A percentile compares a stretch with the other conserved stretches of the same genome.
Evolutionary conservation across 2,113 vertebrate genomes (phyloP).

Genomic region (Seriola rivoliana): DNA sequence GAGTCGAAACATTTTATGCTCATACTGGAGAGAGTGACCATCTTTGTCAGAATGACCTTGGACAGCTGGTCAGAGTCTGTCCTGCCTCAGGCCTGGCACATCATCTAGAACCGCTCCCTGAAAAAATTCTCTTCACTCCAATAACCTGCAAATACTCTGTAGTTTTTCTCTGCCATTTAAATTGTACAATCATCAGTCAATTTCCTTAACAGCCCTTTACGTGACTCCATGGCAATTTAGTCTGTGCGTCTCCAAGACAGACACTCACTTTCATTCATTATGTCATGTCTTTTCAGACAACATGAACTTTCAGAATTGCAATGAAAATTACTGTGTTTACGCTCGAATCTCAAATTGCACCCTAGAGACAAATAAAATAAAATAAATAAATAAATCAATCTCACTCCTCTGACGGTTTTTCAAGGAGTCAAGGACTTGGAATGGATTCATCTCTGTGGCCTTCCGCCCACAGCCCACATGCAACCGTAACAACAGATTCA

Average conservation of each 20-base stretch:
- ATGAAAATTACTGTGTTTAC: slow-evolving; percentile 72
- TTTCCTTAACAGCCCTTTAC: slow-evolving; percentile 53
- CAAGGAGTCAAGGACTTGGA: slow-evolving; percentile 50
- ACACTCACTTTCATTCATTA: slow-evolving; percentile 64
- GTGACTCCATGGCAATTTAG: slow-evolving; percentile 56
- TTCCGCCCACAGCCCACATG: background rate
- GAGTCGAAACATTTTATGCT: background rate
- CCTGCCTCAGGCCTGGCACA: background rate
- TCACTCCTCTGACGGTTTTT: slow-evolving; percentile 61
- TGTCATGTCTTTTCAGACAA: slow-evolving; percentile 49
- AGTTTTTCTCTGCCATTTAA: slow-evolving; percentile 43
- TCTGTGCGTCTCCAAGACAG: slow-evolving; percentile 19
- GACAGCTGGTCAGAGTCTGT: background rate
- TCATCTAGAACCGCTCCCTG: slow-evolving; percentile 1
- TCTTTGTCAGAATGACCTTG: background rate
- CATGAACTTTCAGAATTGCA: slow-evolving; percentile 54
- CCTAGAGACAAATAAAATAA: slow-evolving; percentile 55
- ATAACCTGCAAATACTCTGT: slow-evolving; percentile 39
- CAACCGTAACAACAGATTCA: slow-evolving; percentile 14
- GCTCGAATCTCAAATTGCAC: slow-evolving; percentile 62
- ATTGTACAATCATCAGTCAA: slow-evolving; percentile 63
- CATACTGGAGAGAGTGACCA: background rate
- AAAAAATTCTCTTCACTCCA: slow-evolving; percentile 11
- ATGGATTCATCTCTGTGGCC: slow-evolving; percentile 54
- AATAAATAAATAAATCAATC: slow-evolving; percentile 56